Base-by-base conservation (phyloP, 2,113 vertebrate species). In the Lampris incognitus region DNA sequence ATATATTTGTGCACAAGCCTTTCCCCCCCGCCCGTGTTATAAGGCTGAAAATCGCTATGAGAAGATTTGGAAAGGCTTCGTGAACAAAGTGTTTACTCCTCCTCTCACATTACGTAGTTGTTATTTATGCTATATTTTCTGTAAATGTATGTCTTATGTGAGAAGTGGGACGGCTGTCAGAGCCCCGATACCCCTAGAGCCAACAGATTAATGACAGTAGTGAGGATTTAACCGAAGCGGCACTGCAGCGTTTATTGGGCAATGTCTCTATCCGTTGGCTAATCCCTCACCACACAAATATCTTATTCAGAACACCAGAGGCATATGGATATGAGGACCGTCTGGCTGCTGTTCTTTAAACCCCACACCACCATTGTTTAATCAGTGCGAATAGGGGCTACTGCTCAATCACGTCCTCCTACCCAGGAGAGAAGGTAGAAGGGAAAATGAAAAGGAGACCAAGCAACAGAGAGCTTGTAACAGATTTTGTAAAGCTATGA, bases 131-230 rank as follows among this genome's bases (percentile, higher is more conserved):
- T 4, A 1, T 5, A 4, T 58, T 69, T 1, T 8, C 36, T 51
- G 36, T 10, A 49, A 51, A 56, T 54, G 6, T 42, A 49, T 36
- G 8, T 55, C 46, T 66, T 4, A 13, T 8, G 24, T 50, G 72
- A 72, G 55, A 24, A 24, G 49, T 65, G 44, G 52, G 48, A 51
- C 51, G 58, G 38, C 60, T 64, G 67, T 82, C 64, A 66, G 65
- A 56, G 64, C 42, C 37, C 46, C 58, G 3, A 9, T 58, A 38
- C 36, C 5, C 54, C 50, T 8, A 60, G 42, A 64, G n/a, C 52
- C n/a, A 64, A 10, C 56, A 52, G 51, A 76, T 78, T 72, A 76
- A 38, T 9, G 24, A 55, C 59, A 69, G 50, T 46, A 42, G 9
- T 6, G 13, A 6, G 7, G 36, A 46, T 39, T 54, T 65, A 66